A percentile compares a stretch with the other conserved stretches of the same genome.
phyloP scores from a whole-genome alignment of 2,797 vertebrate genomes.

The Aulostomus chinensis region DNA sequence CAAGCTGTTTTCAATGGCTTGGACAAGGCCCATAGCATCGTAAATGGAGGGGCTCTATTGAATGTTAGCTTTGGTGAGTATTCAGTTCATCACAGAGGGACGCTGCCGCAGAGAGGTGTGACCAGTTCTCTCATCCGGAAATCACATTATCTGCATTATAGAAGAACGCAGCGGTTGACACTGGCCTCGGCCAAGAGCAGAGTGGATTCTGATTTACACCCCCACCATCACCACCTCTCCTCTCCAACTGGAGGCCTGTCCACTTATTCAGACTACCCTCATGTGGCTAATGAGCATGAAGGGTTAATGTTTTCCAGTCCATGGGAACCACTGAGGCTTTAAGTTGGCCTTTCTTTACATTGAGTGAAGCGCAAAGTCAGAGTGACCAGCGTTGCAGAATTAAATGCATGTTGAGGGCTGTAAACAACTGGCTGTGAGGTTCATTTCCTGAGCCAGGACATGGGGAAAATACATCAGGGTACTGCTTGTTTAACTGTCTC shows the following conservation, averaged over 20 bases:
- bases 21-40: constrained; percentile 16
- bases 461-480: constrained; percentile 10
- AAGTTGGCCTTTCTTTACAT: constrained; percentile 56
- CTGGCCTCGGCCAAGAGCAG: constrained; percentile 36
- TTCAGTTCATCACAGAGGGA: constrained; percentile 46
- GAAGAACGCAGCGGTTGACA: constrained; percentile 56
- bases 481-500: constrained; percentile 9
- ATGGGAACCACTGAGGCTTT: constrained; percentile 60
- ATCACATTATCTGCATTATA: constrained; percentile 69
- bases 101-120: constrained; percentile 37
- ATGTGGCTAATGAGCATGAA: constrained; percentile 55
- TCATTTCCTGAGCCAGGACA: constrained; percentile 22
- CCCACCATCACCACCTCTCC: constrained; percentile 17
- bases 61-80: constrained; percentile 32
- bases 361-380: constrained; percentile 58
- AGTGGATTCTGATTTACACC: constrained; percentile 34
- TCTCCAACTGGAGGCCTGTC: constrained; percentile 38
- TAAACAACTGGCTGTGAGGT: constrained; percentile 47
- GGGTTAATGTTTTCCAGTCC: constrained; percentile 62
- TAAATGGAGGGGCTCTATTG: constrained; percentile 31
- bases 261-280: constrained; percentile 53
- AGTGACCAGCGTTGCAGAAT: constrained; percentile 68
- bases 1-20: constrained; percentile 4
- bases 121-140: constrained; percentile 53
- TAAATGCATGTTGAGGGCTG: constrained; percentile 65